phyloP scores from a whole-genome alignment of 1,140 invertebrate species.

The Chrysoperla carnea region DNA sequence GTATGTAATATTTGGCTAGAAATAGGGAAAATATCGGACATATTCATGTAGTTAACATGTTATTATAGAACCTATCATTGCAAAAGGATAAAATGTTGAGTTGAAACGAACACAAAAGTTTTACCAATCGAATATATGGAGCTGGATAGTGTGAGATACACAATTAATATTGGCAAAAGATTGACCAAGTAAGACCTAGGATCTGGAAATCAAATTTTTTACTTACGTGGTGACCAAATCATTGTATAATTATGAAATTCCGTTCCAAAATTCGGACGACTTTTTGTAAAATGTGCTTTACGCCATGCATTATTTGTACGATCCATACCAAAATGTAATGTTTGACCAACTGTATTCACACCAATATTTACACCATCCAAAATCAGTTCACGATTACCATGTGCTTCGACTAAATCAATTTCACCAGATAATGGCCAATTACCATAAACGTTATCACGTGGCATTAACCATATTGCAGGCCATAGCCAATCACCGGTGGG shows the following conservation, averaged over 20 bases:
- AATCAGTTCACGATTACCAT: conserved; percentile 33
- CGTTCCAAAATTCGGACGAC: conserved; percentile 13
- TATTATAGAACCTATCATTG: no score
- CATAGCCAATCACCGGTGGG: conserved; percentile 57
- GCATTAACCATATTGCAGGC: conserved; percentile 46
- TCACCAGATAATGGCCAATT: conserved; percentile 33
- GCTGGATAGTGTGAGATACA: no score
- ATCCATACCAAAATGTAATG: conserved; percentile 43
- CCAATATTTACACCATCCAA: conserved; percentile 33
- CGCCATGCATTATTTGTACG: conserved; percentile 31
- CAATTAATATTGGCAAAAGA: no score
- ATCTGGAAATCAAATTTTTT: no score
- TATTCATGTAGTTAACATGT: no score
- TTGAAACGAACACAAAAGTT: no score
- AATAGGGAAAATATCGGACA: no score
- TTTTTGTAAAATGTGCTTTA: conserved; percentile 26
- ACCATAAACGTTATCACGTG: conserved; percentile 32
- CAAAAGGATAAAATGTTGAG: no score
- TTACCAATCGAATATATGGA: no score
- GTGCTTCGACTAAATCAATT: conserved; percentile 34
- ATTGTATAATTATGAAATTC: conserved; percentile 29
- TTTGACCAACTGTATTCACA: conserved; percentile 31
- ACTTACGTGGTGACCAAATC: conserved; percentile 25
- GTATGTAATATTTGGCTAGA: no score
- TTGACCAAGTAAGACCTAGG: no score